Conservation (phyloP, 2,797 vertebrate species). For the Brachymystax lenok region DNA sequence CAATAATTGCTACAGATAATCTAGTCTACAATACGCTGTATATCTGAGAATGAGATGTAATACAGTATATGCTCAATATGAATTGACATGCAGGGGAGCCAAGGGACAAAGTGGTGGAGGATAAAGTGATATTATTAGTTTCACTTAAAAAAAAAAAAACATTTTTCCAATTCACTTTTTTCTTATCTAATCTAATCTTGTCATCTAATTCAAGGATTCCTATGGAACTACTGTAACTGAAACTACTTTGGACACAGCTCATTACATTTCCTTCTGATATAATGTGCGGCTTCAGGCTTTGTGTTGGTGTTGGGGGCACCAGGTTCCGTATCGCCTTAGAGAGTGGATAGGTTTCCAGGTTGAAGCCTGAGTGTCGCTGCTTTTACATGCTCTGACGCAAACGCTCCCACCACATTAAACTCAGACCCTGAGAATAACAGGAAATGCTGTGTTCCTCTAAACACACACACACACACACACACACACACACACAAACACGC, state of each 20-base stretch:
- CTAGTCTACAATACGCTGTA: not conserved
- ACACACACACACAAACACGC: not conserved
- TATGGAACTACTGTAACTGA: not conserved
- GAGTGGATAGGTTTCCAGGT: not conserved
- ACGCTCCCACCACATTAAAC: constrained; percentile 21
- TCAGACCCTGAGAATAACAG: constrained; percentile 42
- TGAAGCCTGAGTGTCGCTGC: not conserved
- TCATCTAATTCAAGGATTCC: not conserved
- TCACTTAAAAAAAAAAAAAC: not conserved
- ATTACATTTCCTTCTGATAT: not conserved
- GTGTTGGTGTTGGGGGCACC: not conserved
- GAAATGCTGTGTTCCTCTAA: constrained; percentile 32
- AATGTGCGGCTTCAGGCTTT: not conserved
- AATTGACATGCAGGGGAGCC: too few species aligned
- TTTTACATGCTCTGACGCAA: constrained; percentile 22
- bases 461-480: not conserved
- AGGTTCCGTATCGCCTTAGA: not conserved
- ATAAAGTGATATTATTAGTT: not conserved
- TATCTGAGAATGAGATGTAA: not conserved
- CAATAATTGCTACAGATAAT: not conserved
- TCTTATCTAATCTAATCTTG: not conserved
- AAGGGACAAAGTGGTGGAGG: not conserved
- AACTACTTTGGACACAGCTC: not conserved
- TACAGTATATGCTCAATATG: not conserved
- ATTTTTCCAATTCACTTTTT: not conserved